A percentile compares a stretch with the other conserved stretches of the same genome.
Conservation (phyloP, 2,888 invertebrate genomes). For the Platynereis dumerilii region DNA sequence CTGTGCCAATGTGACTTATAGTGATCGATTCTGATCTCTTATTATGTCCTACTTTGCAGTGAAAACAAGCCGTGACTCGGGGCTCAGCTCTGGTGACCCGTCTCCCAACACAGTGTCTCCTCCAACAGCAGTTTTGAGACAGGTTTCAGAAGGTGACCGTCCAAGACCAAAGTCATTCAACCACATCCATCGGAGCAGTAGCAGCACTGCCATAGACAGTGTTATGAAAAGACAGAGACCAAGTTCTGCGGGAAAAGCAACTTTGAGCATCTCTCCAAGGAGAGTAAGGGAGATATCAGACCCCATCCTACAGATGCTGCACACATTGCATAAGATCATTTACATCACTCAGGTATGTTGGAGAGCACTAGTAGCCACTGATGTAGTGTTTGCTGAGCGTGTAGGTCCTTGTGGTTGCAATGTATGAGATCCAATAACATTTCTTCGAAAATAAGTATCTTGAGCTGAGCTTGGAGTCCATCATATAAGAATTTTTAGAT, state of each 20-base stretch:
- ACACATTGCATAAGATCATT: conserved; percentile 61
- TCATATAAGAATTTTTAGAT: too few relatives aligned
- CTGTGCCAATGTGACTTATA: too few relatives aligned
- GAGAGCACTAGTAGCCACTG: not conserved
- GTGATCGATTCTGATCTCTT: too few relatives aligned
- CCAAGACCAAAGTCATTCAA: conserved; percentile 19
- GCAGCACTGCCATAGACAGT: conserved; percentile 24
- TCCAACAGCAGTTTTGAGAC: conserved; percentile 19
- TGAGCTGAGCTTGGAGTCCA: too few relatives aligned
- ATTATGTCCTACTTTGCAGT: conserved; percentile 12
- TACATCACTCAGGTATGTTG: conserved; percentile 42
- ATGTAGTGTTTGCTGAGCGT: not conserved
- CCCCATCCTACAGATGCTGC: conserved; percentile 60
- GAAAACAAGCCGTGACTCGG: conserved; percentile 55
- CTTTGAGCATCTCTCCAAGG: conserved; percentile 55
- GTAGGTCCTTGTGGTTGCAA: too few relatives aligned
- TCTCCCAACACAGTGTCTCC: conserved; percentile 51
- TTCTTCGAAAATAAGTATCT: too few relatives aligned
- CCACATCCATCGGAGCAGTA: conserved; percentile 22
- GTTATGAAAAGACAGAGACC: conserved; percentile 19
- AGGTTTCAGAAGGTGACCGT: not conserved
- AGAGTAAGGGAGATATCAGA: conserved; percentile 60
- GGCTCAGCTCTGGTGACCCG: conserved; percentile 57
- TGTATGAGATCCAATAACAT: too few relatives aligned
- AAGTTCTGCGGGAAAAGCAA: conserved; percentile 52